Evolutionary conservation across 2,797 vertebrate genomes (phyloP).

Genomic region (Pangasius djambal): DNA sequence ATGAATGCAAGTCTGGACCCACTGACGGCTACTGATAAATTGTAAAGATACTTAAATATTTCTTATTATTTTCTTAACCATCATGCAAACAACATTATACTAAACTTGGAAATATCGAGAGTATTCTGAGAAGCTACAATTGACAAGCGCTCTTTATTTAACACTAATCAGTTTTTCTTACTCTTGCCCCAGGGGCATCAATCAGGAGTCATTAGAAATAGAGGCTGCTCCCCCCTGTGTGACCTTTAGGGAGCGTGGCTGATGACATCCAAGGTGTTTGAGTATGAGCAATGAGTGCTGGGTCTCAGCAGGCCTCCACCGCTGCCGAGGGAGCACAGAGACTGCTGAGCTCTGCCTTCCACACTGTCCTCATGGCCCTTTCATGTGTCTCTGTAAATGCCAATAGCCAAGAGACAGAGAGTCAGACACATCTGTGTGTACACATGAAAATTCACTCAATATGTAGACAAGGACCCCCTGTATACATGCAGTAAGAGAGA

Average conservation of each 20-base stretch:
- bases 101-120: not conserved
- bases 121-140: not conserved
- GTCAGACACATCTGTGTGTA: slow-evolving; percentile 23
- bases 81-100: not conserved
- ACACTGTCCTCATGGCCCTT: slow-evolving; percentile 44
- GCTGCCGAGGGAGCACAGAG: slow-evolving; percentile 47
- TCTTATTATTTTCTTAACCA: not conserved
- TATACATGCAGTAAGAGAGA: not conserved
- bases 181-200: slow-evolving; percentile 44
- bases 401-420: slow-evolving; percentile 45
- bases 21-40: not conserved
- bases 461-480: not conserved
- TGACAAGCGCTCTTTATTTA: not conserved
- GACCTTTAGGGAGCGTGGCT: slow-evolving; percentile 55
- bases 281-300: slow-evolving; percentile 41
- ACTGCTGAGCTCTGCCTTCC: slow-evolving; percentile 49
- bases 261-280: slow-evolving; percentile 56
- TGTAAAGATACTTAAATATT: not conserved
- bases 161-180: slow-evolving; percentile 40
- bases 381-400: slow-evolving; percentile 56
- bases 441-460: not conserved
- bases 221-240: slow-evolving; percentile 37
- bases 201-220: slow-evolving; percentile 51
- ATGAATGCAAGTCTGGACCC: not conserved
- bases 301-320: slow-evolving; percentile 49